These are phyloP conservation scores for Lonchura striata DNA, from an alignment of 2,113 vertebrate species.

Conservation along the genomic window DNA sequence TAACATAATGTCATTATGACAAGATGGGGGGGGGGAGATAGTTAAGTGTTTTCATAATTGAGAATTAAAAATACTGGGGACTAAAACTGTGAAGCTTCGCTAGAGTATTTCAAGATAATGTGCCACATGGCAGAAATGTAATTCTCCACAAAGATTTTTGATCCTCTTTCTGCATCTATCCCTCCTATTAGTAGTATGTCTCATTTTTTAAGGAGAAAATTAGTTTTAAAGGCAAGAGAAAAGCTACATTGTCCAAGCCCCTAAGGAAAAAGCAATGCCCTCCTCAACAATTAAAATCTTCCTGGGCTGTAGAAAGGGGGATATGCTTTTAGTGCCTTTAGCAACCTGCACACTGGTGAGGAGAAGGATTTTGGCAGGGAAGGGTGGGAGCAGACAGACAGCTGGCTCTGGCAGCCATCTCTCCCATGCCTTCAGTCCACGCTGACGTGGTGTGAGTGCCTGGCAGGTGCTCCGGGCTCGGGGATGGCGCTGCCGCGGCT, in stretches of 20 bases:
- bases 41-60: neutral
- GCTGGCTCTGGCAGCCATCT: neutral
- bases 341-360: neutral
- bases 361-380: neutral
- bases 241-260: neutral
- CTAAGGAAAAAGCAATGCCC: neutral
- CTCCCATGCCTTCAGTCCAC: neutral
- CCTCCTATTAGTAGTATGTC: neutral
- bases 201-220: neutral
- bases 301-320: neutral
- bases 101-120: neutral
- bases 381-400: neutral
- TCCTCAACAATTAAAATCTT: neutral
- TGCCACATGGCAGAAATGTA: neutral
- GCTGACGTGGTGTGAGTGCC: accelerated
- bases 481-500: accelerated
- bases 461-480: neutral
- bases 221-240: neutral
- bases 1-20: neutral
- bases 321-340: neutral
- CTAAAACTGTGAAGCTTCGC: neutral
- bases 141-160: neutral
- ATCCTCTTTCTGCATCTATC: neutral
- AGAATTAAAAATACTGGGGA: neutral
- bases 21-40: neutral